Evolutionary conservation across 1,140 invertebrate genomes (phyloP).

Genomic region (Whitmania pigra): DNA sequence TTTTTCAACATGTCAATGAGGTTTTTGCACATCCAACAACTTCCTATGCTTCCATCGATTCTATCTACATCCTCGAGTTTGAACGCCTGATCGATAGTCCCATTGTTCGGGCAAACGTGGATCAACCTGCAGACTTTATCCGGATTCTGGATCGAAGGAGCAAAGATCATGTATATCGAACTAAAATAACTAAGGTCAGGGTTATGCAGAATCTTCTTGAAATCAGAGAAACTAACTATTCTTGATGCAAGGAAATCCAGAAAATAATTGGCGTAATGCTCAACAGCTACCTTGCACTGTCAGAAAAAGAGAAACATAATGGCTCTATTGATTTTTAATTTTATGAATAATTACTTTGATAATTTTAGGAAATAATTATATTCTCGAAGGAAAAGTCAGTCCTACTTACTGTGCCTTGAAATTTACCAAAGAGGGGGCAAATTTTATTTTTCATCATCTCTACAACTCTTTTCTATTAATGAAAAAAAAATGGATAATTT

Average conservation of each 20-base stretch:
- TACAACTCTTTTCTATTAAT: no score
- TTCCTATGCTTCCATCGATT: constrained; percentile 31
- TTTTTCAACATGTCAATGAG: constrained; percentile 57
- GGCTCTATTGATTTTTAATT: no score
- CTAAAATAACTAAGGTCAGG: not conserved
- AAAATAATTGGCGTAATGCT: not conserved
- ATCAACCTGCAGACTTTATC: not conserved
- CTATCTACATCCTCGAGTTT: constrained; percentile 48
- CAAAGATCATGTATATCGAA: not conserved
- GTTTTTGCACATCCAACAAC: constrained; percentile 61
- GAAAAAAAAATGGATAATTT: not conserved
- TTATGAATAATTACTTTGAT: no score
- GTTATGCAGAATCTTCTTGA: not conserved
- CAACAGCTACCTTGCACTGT: no score
- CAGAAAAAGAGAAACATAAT: no score
- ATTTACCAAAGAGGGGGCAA: no score
- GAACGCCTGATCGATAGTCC: not conserved
- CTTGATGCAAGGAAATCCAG: not conserved
- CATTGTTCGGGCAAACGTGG: not conserved
- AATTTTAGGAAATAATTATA: no score
- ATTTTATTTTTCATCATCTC: no score
- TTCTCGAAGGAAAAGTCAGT: no score
- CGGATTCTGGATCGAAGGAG: not conserved
- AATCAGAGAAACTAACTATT: not conserved
- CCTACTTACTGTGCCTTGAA: no score